These are phyloP conservation scores for Drosophila mayaguana DNA, from an alignment of 2,888 invertebrate species.

Conservation along the genomic window DNA sequence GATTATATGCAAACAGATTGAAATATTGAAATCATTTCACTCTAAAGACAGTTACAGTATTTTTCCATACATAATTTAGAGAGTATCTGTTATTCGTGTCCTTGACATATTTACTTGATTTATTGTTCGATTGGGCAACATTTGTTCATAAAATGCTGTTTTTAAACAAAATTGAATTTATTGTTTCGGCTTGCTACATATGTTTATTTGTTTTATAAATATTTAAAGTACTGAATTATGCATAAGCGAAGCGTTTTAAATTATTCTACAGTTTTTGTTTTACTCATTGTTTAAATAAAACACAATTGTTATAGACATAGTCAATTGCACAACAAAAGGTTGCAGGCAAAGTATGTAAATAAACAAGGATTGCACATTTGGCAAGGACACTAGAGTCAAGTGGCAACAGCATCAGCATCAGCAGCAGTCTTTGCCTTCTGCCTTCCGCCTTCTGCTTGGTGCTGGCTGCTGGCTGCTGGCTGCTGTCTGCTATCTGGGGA, in stretches of 20 bases:
- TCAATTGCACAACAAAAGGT: conserved; percentile 31
- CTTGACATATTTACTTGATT: conserved; percentile 31
- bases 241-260: conserved; percentile 33
- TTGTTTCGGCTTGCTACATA: conserved; percentile 12
- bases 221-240: conserved; percentile 42
- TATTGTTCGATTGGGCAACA: conserved; percentile 49
- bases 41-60: too few relatives aligned
- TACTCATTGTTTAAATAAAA: conserved; percentile 23
- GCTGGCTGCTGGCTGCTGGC: conserved; percentile 16
- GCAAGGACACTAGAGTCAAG: conserved; percentile 30
- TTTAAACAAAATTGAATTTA: conserved; percentile 46
- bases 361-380: conserved; percentile 40
- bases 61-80: background rate
- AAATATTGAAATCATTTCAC: too few relatives aligned
- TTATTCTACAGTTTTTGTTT: conserved; percentile 22
- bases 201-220: conserved; percentile 28
- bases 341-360: conserved; percentile 32
- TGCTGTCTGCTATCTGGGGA: conserved; percentile 37
- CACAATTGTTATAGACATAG: conserved; percentile 23
- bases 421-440: conserved; percentile 6
- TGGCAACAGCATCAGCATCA: conserved; percentile 11
- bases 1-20: background rate
- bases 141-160: conserved; percentile 50
- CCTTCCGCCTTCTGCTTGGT: background rate
- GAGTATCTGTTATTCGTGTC: background rate